A percentile compares a stretch with the other conserved stretches of the same genome.
These are phyloP conservation scores for Gila orcuttii DNA, from an alignment of 2,113 vertebrate species.

Conservation along the genomic window DNA sequence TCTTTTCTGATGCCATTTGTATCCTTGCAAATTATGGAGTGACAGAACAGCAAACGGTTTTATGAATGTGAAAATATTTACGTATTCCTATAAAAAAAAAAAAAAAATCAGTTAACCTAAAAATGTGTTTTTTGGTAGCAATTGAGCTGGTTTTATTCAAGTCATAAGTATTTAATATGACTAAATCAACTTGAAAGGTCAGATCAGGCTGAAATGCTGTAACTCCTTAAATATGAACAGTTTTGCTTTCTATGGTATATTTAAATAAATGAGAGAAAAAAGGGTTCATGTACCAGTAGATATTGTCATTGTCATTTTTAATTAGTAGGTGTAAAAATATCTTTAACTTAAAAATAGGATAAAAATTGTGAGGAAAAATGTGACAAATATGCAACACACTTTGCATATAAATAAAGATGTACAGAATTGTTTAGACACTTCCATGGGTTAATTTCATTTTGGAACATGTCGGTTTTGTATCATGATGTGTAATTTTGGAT, in stretches of 20 bases:
- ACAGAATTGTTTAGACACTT: not conserved
- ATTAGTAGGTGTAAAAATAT: not conserved
- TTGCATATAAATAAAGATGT: not conserved
- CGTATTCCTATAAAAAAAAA: not conserved
- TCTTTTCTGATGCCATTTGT: not conserved
- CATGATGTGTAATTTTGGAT: too few relatives aligned
- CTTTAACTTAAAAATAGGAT: not conserved
- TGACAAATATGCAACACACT: not conserved
- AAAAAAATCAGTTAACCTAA: not conserved
- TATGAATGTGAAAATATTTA: not conserved
- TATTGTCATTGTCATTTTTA: not conserved
- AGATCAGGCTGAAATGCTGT: not conserved
- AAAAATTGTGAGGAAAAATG: not conserved
- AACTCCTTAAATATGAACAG: not conserved
- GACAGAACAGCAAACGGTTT: not conserved
- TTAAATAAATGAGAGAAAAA: not conserved
- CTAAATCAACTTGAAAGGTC: not conserved
- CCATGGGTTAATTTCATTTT: not conserved
- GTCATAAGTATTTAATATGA: not conserved
- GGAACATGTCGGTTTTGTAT: not conserved
- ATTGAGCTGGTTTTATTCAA: not conserved
- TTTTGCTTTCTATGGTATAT: not conserved
- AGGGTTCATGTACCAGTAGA: not conserved
- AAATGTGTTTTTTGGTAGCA: not conserved
- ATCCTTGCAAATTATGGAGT: not conserved